A percentile compares a stretch with the other conserved stretches of the same genome.
Conservation (phyloP, 37 sponge, comb jelly and placozoan species). For the Aplysina aerophoba region DNA sequence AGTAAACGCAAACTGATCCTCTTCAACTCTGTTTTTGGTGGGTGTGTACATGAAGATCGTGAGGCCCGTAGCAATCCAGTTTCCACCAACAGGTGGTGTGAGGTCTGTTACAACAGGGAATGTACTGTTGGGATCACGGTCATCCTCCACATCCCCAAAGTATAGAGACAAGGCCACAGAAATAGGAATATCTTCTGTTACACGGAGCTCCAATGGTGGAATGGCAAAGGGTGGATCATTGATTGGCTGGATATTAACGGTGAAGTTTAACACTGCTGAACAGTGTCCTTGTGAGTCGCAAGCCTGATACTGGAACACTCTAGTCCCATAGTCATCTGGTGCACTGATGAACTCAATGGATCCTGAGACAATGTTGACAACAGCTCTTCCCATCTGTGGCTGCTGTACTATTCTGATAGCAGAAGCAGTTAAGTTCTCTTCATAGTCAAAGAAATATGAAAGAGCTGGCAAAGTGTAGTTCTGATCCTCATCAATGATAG, state of each 20-base stretch:
- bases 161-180: constrained; percentile 49
- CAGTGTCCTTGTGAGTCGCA: constrained; percentile 80
- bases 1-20: constrained; percentile 38
- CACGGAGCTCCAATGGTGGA: constrained; percentile 31
- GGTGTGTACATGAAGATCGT: constrained; percentile 36
- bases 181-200: constrained; percentile 63
- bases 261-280: constrained; percentile 46
- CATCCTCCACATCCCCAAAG: constrained; percentile 84
- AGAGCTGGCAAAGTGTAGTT: constrained; percentile 71
- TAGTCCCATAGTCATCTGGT: constrained; percentile 64
- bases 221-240: constrained; percentile 82
- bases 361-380: constrained; percentile 48
- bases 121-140: constrained; percentile 39
- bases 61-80: background rate
- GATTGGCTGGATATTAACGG: constrained; percentile 55
- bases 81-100: constrained; percentile 3
- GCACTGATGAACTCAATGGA: constrained; percentile 52
- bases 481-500: constrained; percentile 54
- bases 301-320: constrained; percentile 59
- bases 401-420: constrained; percentile 52
- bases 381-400: constrained; percentile 53
- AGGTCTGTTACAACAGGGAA: constrained; percentile 25
- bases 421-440: constrained; percentile 63
- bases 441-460: constrained; percentile 70
- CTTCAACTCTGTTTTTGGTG: constrained; percentile 36